Percentiles rank a stretch among this genome's conserved stretches.
These are phyloP conservation scores for Alitta virens DNA, from an alignment of 2,888 invertebrate genomes.

Conservation along the genomic window DNA sequence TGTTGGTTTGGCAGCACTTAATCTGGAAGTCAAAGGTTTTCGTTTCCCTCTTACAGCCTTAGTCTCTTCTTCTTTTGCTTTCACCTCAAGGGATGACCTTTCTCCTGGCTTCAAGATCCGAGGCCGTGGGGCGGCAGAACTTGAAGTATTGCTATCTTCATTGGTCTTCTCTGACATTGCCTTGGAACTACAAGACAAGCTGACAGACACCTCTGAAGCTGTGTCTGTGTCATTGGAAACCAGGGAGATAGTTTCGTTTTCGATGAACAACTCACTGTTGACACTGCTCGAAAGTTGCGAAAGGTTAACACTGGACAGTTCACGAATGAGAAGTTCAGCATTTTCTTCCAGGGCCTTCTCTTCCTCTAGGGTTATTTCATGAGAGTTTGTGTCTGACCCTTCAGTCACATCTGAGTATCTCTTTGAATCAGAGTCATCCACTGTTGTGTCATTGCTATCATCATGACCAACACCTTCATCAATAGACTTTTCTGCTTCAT, in stretches of 20 bases:
- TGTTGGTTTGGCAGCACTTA: background rate
- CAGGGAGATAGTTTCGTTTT: constrained; percentile 68
- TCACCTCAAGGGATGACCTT: too few species aligned
- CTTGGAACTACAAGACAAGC: constrained; percentile 42
- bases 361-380: constrained; percentile 46
- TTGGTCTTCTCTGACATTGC: constrained; percentile 33
- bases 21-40: background rate
- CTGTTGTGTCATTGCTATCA: background rate
- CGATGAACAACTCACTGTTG: constrained; percentile 61
- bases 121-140: constrained; percentile 41
- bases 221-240: constrained; percentile 72
- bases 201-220: constrained; percentile 43
- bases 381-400: background rate
- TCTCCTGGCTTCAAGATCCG: constrained; percentile 60
- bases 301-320: constrained; percentile 57
- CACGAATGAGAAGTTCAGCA: constrained; percentile 63
- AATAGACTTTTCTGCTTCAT: background rate
- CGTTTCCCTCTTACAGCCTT: constrained; percentile 37
- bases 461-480: background rate
- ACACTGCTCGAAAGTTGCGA: constrained; percentile 47
- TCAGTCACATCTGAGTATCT: background rate
- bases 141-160: constrained; percentile 35
- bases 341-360: constrained; percentile 62
- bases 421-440: background rate
- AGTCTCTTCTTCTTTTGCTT: constrained; percentile 15